Conservation (phyloP, 2,888 invertebrate genomes). For the Eilema griseolum region DNA sequence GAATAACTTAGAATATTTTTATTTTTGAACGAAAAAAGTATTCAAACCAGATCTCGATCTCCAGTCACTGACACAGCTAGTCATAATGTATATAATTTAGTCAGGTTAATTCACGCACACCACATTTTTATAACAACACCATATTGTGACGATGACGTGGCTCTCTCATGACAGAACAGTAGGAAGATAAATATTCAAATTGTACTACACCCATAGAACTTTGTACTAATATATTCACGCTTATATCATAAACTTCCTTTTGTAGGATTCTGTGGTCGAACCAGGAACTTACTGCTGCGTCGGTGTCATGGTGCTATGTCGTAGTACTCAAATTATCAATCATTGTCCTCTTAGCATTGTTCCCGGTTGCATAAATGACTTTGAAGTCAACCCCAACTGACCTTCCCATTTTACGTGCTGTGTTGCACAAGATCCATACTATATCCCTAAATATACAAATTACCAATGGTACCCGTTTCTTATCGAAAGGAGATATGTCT, state of each 20-base stretch:
- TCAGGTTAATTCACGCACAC: background rate
- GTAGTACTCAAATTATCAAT: background rate
- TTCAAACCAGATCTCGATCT: too few relatives aligned
- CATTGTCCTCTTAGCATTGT: too few relatives aligned
- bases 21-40: too few relatives aligned
- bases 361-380: too few relatives aligned
- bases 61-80: too few relatives aligned
- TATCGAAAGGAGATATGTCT: too few relatives aligned
- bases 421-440: too few relatives aligned
- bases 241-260: slow-evolving; percentile 1
- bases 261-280: background rate
- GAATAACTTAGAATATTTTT: too few relatives aligned
- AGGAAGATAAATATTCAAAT: slow-evolving; percentile 12
- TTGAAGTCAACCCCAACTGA: too few relatives aligned
- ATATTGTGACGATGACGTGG: background rate
- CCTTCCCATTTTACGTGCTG: too few relatives aligned
- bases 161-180: background rate
- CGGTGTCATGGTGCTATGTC: background rate
- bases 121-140: background rate
- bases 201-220: slow-evolving; percentile 3
- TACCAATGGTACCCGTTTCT: too few relatives aligned
- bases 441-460: too few relatives aligned
- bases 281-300: background rate
- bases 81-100: background rate
- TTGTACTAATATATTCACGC: slow-evolving; percentile 2